phyloP scores from a whole-genome alignment of 2,888 invertebrate genomes.

The Ischnus inquisitorius region DNA sequence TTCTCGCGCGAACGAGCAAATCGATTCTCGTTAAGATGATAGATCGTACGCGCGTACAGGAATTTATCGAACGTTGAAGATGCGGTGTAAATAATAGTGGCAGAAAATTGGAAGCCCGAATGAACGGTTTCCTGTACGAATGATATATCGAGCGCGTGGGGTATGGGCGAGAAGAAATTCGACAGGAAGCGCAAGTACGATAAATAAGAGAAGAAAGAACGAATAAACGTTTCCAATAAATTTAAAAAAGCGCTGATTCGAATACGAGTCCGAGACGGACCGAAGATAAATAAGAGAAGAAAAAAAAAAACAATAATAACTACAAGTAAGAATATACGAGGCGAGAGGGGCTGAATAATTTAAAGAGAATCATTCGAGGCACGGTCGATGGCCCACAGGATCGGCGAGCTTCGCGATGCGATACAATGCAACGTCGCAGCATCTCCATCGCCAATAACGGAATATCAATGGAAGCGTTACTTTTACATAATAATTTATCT shows the following conservation, averaged over 20 bases:
- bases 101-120: not conserved
- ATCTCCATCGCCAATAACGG: slow-evolving; percentile 72
- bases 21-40: too few relatives aligned
- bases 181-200: too few relatives aligned
- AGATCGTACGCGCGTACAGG: not conserved
- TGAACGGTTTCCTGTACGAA: not conserved
- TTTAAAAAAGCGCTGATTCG: not conserved
- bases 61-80: not conserved
- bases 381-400: slow-evolving; percentile 38
- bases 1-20: too few relatives aligned
- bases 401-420: not conserved
- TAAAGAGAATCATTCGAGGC: slow-evolving; percentile 21
- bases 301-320: slow-evolving; percentile 4
- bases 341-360: slow-evolving; percentile 23
- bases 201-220: not conserved
- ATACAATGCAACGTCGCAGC: not conserved
- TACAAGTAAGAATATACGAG: not conserved
- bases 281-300: not conserved
- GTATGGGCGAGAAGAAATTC: too few relatives aligned
- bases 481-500: slow-evolving; percentile 79
- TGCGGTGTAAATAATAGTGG: not conserved
- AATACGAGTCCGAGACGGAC: slow-evolving; percentile 5
- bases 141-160: too few relatives aligned
- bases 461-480: slow-evolving; percentile 76
- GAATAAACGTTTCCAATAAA: not conserved